Evolutionary conservation across 2,888 invertebrate genomes (phyloP), one percentile per base, ranked within the genome.

Genomic region (Flexamia atlantica): DNA sequence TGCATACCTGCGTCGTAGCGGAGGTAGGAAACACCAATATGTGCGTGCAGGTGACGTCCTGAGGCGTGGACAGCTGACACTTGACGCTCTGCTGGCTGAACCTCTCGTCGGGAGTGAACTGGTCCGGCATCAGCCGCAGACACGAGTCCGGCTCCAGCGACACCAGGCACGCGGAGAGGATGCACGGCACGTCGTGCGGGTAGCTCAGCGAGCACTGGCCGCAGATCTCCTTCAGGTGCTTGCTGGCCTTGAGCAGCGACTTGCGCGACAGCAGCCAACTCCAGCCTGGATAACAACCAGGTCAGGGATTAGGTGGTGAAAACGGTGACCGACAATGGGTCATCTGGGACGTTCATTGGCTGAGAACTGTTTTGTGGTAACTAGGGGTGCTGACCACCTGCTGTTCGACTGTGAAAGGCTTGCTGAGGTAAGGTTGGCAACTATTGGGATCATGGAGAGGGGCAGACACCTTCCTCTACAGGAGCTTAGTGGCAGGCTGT

Each of bases 21-120:
- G 97, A 98, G 57, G 98, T 99, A 79, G 99, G 99, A 91, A 99
- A 99, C 87, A 99, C 99, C 88, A 99, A 94, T 87, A 99, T 99
- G 90, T 99, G 99, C 85, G 99, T 99, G 90, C 97, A 97, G 84
- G 98, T 97, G 86, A 98, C 97, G 91, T 99, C 99, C 86, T 98
- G 94, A 7, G 99, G 99, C 85, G 99, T 99, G 88, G 97, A 97
- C 88, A 99, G 92, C 87, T 96, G 96, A 89, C 96, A 96, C 90
- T 97, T 97, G 89, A 97, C 96, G 85, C 96, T 95, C 87, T 95
- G 95, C 90, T 96, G 96, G 86, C 95, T 95, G 91, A 97, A 97
- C 84, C 97, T 92, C 90, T 98, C 98, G 90, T 98, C 98, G n/a
- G 97, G 97, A 76, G 98, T 97, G 91, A 97, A 98, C 89, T 97